Base-by-base conservation (phyloP, 2,797 vertebrate genomes). In the Cichlasoma orientale region DNA sequence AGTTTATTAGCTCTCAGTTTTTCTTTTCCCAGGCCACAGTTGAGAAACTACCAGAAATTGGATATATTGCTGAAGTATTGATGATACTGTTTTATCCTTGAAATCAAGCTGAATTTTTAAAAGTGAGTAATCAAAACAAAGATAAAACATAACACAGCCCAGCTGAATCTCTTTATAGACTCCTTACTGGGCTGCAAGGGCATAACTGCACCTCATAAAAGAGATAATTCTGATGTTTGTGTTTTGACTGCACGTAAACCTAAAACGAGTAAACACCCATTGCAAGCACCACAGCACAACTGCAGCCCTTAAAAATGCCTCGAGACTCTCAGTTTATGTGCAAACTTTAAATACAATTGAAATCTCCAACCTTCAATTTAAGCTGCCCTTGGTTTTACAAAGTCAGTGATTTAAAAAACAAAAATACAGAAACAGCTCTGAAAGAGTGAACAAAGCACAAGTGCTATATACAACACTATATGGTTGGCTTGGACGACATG, bases 171-270 rank as follows among this genome's bases (percentile, higher is more conserved):
- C 5, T 82, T 89, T 77, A 75, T 13, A 78, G 80, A 61, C 71
- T 74, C 55, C 6, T 56, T 29, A 18, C 29, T 70, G 23, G 19
- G 72, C 82, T 85, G 74, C 89, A 74, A 90, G 90, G 59, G 41
- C 73, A 58, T 57, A 85, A 78, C 63, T 90, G 80, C 81, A 78
- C 77, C 85, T 90, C 83, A 69, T 89, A 91, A 92, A 87, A 82
- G 74, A 89, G 84, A 92, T 89, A 89, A 92, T 92, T 91, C 77
- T 73, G 82, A 82, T 80, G 92, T 92, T 90, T 90, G 88, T 89
- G 83, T 90, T 86, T 82, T 84, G 77, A 88, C 80, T 77, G 78
- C 82, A 83, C 75, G 71, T 90, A 79, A 82, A 77, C 76, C 78
- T 73, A 71, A 88, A 82, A 70, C 1, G 58, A 79, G 76, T 83